Conservation (phyloP, 2,888 invertebrate genomes). For the Drosophila histrio region DNA sequence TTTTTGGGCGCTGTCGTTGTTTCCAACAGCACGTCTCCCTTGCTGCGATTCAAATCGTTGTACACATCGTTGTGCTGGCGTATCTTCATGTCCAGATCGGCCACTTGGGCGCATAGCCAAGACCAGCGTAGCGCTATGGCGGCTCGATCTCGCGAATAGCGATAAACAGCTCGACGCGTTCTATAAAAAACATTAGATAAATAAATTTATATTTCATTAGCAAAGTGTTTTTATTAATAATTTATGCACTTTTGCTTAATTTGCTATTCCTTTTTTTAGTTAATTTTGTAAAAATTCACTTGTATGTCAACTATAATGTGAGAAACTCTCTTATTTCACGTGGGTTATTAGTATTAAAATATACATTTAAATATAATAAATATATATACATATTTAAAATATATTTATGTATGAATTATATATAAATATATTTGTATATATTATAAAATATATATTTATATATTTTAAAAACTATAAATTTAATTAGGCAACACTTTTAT, state of each 20-base stretch:
- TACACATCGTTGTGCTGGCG: constrained; percentile 93
- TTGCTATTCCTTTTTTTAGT: no score
- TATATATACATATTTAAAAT: no score
- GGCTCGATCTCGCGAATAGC: constrained; percentile 91
- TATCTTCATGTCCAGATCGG: constrained; percentile 95
- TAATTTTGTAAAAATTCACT: no score
- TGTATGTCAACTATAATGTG: no score
- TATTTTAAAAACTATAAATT: not conserved
- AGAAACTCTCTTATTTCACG: no score
- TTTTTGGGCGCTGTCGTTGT: constrained; percentile 45
- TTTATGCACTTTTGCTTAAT: no score
- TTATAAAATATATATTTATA: not conserved
- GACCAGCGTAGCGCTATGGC: constrained; percentile 94
- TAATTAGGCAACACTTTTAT: not conserved
- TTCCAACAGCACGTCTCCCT: constrained; percentile 86
- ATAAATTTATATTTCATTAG: no score
- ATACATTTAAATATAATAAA: no score
- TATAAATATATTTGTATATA: no score
- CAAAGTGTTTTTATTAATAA: no score
- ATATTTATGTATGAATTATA: no score
- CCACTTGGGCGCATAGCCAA: constrained; percentile 96
- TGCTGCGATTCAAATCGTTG: constrained; percentile 87
- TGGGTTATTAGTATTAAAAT: no score
- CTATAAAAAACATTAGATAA: constrained; percentile 84
- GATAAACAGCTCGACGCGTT: constrained; percentile 92